Evolutionary conservation across 2,888 invertebrate species (phyloP).

Genomic region (Drosophila mimetica): DNA sequence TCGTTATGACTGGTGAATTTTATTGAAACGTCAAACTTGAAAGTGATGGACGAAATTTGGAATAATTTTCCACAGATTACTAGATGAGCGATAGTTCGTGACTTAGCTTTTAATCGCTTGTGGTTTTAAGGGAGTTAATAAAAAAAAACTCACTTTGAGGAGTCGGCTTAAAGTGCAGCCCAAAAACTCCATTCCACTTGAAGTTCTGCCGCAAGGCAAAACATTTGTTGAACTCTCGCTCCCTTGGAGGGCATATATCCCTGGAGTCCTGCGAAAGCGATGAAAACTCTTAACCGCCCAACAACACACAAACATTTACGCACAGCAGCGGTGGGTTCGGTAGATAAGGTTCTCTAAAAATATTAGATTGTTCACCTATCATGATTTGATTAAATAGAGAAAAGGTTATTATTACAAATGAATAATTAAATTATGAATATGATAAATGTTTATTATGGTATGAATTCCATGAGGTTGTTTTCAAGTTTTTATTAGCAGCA

Average conservation of each 20-base stretch:
- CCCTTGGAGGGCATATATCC: constrained; percentile 10
- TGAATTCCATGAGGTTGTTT: no score
- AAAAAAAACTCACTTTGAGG: no score
- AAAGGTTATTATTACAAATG: no score
- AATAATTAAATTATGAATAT: no score
- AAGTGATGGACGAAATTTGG: no score
- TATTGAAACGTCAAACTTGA: no score
- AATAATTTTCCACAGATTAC: no score
- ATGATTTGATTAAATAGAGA: background rate
- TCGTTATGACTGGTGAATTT: no score
- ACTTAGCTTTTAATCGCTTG: no score
- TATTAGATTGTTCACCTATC: background rate
- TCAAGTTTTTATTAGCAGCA: no score
- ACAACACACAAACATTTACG: background rate
- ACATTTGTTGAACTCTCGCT: constrained; percentile 27
- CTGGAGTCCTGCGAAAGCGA: constrained; percentile 16
- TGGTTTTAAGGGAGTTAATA: no score
- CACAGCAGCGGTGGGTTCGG: constrained; percentile 3
- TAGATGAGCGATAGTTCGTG: no score
- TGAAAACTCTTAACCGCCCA: constrained; percentile 16
- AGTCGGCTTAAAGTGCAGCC: background rate
- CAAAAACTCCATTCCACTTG: background rate
- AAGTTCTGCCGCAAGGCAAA: constrained; percentile 17
- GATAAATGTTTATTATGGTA: background rate
- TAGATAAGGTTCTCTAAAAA: background rate